Conservation (phyloP, 1,140 invertebrate genomes). For the Drosophila tsacasi region DNA sequence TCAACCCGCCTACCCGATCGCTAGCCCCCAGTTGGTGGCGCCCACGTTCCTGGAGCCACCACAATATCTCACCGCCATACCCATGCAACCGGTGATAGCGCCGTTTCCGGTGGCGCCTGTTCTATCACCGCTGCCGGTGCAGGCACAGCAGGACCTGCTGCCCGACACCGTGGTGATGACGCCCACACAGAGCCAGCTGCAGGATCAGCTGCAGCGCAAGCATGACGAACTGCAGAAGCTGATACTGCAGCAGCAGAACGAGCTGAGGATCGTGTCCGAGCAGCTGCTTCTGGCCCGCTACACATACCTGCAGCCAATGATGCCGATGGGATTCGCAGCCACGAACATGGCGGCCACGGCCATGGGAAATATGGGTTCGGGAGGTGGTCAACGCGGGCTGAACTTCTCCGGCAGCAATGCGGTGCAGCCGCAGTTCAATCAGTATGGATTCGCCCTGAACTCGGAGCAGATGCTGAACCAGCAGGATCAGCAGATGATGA, state of each 20-base stretch:
- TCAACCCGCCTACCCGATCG: constrained; percentile 67
- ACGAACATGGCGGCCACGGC: constrained; percentile 83
- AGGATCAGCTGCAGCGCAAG: constrained; percentile 92
- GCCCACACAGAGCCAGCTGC: constrained; percentile 88
- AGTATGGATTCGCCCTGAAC: constrained; percentile 77
- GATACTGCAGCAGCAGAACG: constrained; percentile 94
- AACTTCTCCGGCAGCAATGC: constrained; percentile 68
- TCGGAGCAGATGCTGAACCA: constrained; percentile 74
- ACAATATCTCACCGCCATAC: constrained; percentile 88
- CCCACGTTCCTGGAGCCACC: constrained; percentile 87
- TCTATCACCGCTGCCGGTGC: constrained; percentile 80
- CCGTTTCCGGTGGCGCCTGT: constrained; percentile 81
- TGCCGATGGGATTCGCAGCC: constrained; percentile 86
- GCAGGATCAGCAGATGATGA: constrained; percentile 78
- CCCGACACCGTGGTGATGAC: constrained; percentile 85
- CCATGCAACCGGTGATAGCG: constrained; percentile 87
- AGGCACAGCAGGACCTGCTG: constrained; percentile 61
- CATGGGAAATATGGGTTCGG: constrained; percentile 26
- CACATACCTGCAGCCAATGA: constrained; percentile 88
- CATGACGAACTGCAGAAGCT: constrained; percentile 94
- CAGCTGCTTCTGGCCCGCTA: constrained; percentile 93
- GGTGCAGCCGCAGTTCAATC: constrained; percentile 79
- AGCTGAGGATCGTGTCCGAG: constrained; percentile 92
- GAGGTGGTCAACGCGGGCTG: constrained; percentile 49
- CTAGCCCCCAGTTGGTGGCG: constrained; percentile 74